Evolutionary conservation across 2,113 vertebrate species (phyloP), one percentile per base, ranked within the genome.

Genomic region (Ascaphus truei): DNA sequence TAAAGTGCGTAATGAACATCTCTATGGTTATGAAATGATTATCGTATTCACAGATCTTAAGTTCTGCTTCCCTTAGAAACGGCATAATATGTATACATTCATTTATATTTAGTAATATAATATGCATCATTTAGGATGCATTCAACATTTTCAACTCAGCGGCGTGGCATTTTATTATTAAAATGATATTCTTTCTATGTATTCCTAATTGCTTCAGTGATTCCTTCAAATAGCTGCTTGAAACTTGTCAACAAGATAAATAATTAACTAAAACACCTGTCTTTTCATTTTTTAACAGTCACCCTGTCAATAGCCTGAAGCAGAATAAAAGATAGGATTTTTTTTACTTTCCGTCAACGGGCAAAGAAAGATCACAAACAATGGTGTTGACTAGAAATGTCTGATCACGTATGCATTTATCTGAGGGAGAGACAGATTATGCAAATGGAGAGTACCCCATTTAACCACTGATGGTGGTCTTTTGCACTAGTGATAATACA

Each of bases 201-300:
- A n/a, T n/a, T n/a, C n/a, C n/a, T n/a, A n/a, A n/a, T 45, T 5
- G 16, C 4, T 45, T 18, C n/a, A 37, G 26, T 34, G 30, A 58
- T 58, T 55, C 2, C 2, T 45, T 45, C 30, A 43, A 37, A 58
- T 47, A 48, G 53, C 7, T 12, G 29, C 30, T 36, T 47, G 3
- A 23, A 58, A 68, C 64, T 45, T 57, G 52, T 56, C 64, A 48
- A 31, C 18, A 13, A 30, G 22, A 27, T 68, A 43, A 68, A 68
- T 59, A 68, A 68, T 68, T 48, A 20, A 50, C 13, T 5, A 10
- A 20, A 36, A 59, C 53, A 68, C 55, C 65, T 68, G 65, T 50
- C 65, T 58, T 37, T 11, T 12, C 52, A 7, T 31, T 29, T 13
- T 20, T 12, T 4, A 25, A 30, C 18, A 3, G 16, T 45, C 11